These are phyloP conservation scores for Drosophila tsacasi DNA, from an alignment of 1,140 invertebrate genomes.

Conservation along the genomic window DNA sequence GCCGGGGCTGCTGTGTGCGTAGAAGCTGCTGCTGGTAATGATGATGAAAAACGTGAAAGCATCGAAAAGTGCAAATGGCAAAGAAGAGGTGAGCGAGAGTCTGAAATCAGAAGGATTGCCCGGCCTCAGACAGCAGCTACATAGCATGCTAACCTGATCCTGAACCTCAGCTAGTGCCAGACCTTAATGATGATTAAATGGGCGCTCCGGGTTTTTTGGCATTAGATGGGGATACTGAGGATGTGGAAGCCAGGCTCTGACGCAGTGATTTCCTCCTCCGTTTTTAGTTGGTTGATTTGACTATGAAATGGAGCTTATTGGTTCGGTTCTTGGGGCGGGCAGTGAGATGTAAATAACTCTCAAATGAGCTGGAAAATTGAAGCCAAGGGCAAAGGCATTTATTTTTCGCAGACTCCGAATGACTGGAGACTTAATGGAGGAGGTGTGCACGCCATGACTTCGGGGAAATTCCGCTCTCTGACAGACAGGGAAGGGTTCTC, in stretches of 20 bases:
- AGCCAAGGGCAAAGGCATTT: slow-evolving; percentile 39
- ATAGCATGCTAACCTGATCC: slow-evolving; percentile 4
- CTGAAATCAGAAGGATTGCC: slow-evolving; percentile 69
- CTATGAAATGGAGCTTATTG: slow-evolving; percentile 52
- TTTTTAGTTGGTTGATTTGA: slow-evolving; percentile 57
- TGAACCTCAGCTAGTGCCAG: slow-evolving; percentile 31
- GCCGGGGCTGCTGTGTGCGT: slow-evolving; percentile 31
- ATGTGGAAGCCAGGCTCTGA: slow-evolving; percentile 39
- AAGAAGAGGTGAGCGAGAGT: slow-evolving; percentile 30
- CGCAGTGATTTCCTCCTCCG: slow-evolving; percentile 53
- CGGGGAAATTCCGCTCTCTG: slow-evolving; percentile 26
- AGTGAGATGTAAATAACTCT: slow-evolving; percentile 41
- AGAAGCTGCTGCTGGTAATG: slow-evolving; percentile 71
- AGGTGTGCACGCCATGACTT: slow-evolving; percentile 39
- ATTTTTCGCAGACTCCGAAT: slow-evolving; percentile 35
- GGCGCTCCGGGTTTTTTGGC: slow-evolving; percentile 37
- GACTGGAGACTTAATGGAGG: slow-evolving; percentile 52
- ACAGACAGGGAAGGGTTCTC: slow-evolving; percentile 22
- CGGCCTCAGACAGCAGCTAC: slow-evolving; percentile 6
- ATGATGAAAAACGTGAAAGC: slow-evolving; percentile 84
- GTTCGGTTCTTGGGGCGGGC: slow-evolving; percentile 10
- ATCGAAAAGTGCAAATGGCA: slow-evolving; percentile 81
- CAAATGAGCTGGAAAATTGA: slow-evolving; percentile 78
- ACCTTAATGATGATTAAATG: slow-evolving; percentile 82
- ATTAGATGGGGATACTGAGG: slow-evolving; percentile 29